Evolutionary conservation across 2,888 invertebrate genomes (phyloP).

Genomic region (Slavum lentiscoides): DNA sequence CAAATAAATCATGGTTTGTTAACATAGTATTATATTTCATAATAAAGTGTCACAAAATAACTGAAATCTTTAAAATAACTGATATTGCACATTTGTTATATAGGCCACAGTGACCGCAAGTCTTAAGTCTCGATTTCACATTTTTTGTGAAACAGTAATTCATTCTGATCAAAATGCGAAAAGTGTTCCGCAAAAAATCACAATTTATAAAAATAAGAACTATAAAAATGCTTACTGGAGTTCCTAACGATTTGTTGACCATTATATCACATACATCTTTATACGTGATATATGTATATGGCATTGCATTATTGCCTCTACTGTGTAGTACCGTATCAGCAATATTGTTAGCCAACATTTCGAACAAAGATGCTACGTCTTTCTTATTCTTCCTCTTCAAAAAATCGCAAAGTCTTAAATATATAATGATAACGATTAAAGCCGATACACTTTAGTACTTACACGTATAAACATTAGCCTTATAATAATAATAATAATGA

Average conservation of each 20-base stretch:
- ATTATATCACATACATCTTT: conserved; percentile 80
- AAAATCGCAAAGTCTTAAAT: conserved; percentile 73
- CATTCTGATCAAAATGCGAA: background rate
- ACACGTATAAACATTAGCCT: too few species aligned
- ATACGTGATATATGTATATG: conserved; percentile 69
- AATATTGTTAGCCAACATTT: conserved; percentile 79
- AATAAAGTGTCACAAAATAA: too few species aligned
- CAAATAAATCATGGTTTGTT: too few species aligned
- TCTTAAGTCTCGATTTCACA: too few species aligned
- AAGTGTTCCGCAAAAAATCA: background rate
- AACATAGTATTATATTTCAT: too few species aligned
- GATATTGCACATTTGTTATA: too few species aligned
- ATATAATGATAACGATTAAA: too few species aligned
- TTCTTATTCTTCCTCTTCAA: conserved; percentile 67
- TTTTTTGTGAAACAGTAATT: too few species aligned
- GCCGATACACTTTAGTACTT: too few species aligned
- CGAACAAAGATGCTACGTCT: conserved; percentile 81
- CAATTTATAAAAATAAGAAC: background rate
- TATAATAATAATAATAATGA: too few species aligned
- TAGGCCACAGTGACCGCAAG: too few species aligned
- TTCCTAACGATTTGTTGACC: conserved; percentile 66
- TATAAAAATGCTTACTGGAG: conserved; percentile 60
- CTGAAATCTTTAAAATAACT: too few species aligned
- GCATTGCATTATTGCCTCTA: conserved; percentile 74
- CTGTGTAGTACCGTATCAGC: conserved; percentile 93